Evolutionary conservation across 2,797 vertebrate species (phyloP).

Genomic region (Vultur gryphus): DNA sequence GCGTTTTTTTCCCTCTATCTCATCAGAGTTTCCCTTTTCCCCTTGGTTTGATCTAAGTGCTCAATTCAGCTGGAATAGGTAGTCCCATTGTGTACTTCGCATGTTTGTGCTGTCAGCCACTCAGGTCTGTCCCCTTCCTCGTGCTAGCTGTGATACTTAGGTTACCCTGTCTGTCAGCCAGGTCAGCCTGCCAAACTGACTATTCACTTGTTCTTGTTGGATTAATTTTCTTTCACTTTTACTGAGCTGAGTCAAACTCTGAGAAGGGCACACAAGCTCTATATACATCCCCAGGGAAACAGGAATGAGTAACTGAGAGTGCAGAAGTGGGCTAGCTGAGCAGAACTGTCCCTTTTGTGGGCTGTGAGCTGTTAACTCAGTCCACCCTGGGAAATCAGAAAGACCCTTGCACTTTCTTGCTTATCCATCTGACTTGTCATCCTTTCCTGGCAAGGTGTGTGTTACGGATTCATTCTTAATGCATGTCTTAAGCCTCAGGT

Average conservation of each 20-base stretch:
- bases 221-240: not conserved
- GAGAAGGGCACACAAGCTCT: not conserved
- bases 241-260: not conserved
- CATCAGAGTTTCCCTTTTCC: not conserved
- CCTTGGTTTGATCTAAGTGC: not conserved
- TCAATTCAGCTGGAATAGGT: not conserved
- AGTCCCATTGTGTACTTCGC: not conserved
- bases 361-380: not conserved
- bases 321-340: not conserved
- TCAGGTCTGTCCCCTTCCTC: not conserved
- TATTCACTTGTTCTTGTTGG: not conserved
- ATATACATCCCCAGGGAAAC: not conserved
- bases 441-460: not conserved
- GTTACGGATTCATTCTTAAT: not conserved
- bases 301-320: not conserved
- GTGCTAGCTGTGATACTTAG: not conserved
- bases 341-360: not conserved
- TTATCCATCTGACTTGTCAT: not conserved
- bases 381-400: not conserved
- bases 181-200: not conserved
- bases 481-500: not conserved
- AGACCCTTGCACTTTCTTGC: not conserved
- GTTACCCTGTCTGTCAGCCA: not conserved
- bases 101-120: not conserved
- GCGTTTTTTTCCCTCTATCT: not conserved